Conservation (phyloP, 1,140 invertebrate species). For the Probaryconus sp. region DNA sequence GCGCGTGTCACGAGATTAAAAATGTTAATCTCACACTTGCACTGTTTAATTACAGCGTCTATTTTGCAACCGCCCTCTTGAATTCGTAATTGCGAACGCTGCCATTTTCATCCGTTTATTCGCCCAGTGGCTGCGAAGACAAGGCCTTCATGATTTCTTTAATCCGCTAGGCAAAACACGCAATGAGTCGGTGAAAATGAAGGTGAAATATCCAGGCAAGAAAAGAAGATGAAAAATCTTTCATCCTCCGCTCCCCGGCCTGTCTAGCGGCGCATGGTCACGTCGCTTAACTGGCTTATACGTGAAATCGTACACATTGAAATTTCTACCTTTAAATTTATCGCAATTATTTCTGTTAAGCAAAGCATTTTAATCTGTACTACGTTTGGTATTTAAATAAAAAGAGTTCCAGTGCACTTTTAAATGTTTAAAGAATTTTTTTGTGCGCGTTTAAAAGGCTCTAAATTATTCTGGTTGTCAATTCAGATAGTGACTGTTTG, state of each 20-base stretch:
- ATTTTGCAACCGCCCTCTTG: slow-evolving; percentile 36
- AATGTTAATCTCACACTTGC: slow-evolving; percentile 43
- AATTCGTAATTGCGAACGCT: slow-evolving; percentile 48
- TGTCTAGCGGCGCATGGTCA: slow-evolving; percentile 11
- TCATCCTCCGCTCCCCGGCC: slow-evolving; percentile 14
- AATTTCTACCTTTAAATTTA: slow-evolving; percentile 13
- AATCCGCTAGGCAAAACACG: slow-evolving; percentile 39
- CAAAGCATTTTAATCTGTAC: too few relatives aligned
- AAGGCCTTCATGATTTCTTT: slow-evolving; percentile 59
- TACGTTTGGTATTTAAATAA: too few relatives aligned
- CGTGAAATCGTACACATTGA: slow-evolving; percentile 17
- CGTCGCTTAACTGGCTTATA: slow-evolving; percentile 17
- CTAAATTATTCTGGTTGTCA: too few relatives aligned
- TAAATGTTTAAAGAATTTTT: too few relatives aligned
- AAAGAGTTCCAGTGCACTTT: too few relatives aligned
- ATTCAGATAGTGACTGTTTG: too few relatives aligned
- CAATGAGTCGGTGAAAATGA: slow-evolving; percentile 59
- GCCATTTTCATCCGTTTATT: slow-evolving; percentile 53
- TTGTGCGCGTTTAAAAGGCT: too few relatives aligned
- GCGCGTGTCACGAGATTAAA: slow-evolving; percentile 38
- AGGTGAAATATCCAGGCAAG: slow-evolving; percentile 43
- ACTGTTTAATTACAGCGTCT: slow-evolving; percentile 48
- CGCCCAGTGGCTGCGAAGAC: slow-evolving; percentile 45
- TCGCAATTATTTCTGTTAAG: slow-evolving; percentile 9
- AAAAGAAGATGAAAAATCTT: slow-evolving; percentile 40